Evolutionary conservation across 2,113 vertebrate species (phyloP).

Genomic region (Erythrocebus patas): DNA sequence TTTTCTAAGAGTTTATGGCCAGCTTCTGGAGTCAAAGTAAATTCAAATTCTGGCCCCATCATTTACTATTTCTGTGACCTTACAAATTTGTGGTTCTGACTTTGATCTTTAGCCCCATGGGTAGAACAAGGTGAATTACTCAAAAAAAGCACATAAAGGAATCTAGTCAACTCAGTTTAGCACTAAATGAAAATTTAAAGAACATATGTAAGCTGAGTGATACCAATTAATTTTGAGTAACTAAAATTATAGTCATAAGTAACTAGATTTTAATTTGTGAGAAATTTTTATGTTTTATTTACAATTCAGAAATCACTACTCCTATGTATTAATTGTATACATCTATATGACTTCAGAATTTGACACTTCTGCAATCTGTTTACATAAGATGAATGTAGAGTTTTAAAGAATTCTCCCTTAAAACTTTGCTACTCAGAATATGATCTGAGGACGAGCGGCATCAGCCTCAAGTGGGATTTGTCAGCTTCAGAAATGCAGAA

Average conservation of each 20-base stretch:
- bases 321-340: not conserved
- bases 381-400: not conserved
- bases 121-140: not conserved
- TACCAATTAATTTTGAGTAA: not conserved
- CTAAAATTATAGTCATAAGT: conserved; percentile 6
- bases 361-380: not conserved
- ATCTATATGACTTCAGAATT: not conserved
- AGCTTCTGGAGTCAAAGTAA: not conserved
- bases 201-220: not conserved
- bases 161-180: not conserved
- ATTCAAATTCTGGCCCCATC: not conserved
- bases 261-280: not conserved
- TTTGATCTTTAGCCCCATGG: not conserved
- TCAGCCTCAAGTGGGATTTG: too few relatives aligned
- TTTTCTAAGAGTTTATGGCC: not conserved
- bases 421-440: not conserved
- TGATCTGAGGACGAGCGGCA: not conserved
- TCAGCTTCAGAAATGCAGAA: not conserved
- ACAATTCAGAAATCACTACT: not conserved
- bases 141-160: not conserved
- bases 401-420: not conserved
- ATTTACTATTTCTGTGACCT: not conserved
- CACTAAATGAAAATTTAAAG: not conserved
- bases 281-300: not conserved
- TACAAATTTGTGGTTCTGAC: not conserved